Evolutionary conservation across 2,888 invertebrate genomes (phyloP).

Genomic region (Hedychridium roseum): DNA sequence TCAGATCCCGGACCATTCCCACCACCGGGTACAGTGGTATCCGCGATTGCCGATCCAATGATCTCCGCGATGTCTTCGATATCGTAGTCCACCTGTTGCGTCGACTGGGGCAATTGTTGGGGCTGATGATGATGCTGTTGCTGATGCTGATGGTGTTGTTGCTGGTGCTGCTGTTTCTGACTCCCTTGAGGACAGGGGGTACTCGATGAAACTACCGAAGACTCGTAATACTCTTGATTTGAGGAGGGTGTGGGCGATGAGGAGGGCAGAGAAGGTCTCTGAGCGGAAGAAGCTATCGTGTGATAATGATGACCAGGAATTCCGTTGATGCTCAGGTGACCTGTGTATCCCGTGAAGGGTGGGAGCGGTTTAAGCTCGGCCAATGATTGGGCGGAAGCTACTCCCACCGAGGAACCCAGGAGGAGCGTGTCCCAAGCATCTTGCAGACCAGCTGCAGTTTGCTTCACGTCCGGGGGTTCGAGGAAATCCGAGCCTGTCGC

Average conservation of each 20-base stretch:
- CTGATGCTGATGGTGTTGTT: conserved; percentile 40
- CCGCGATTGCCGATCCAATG: conserved; percentile 88
- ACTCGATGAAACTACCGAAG: conserved; percentile 64
- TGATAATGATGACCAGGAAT: conserved; percentile 89
- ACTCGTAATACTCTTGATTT: conserved; percentile 61
- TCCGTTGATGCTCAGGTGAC: conserved; percentile 86
- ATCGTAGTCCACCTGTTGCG: conserved; percentile 69
- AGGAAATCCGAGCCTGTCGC: conserved; percentile 52
- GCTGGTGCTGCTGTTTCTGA: conserved; percentile 47
- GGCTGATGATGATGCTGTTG: conserved; percentile 65
- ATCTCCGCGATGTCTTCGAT: conserved; percentile 87
- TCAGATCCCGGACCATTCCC: conserved; percentile 64
- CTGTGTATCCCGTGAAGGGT: conserved; percentile 87
- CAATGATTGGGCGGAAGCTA: conserved; percentile 71
- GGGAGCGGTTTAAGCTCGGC: conserved; percentile 87
- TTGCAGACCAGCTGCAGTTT: conserved; percentile 54
- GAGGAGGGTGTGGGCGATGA: conserved; percentile 58
- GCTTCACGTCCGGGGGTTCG: conserved; percentile 56
- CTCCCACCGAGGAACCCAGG: conserved; percentile 67
- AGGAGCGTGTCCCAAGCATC: conserved; percentile 78
- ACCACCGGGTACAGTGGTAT: conserved; percentile 82
- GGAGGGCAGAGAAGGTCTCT: conserved; percentile 58
- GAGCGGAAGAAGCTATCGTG: conserved; percentile 72
- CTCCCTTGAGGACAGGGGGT: conserved; percentile 60
- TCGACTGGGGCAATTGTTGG: conserved; percentile 64